phyloP scores from a whole-genome alignment of 2,113 vertebrate species.

The Cisticola juncidis region DNA sequence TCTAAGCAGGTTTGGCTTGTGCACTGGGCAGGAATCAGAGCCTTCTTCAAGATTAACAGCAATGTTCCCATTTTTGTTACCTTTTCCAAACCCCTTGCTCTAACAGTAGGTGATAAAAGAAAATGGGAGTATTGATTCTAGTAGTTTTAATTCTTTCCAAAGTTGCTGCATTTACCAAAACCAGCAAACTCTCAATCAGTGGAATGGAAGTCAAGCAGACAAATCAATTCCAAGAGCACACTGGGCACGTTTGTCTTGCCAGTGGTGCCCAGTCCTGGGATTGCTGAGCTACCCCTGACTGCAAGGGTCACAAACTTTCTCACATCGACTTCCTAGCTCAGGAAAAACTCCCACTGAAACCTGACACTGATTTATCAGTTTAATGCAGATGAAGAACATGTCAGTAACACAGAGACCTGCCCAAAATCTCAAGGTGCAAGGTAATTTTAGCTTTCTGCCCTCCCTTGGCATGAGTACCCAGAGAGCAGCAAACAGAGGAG shows the following conservation, averaged over 20 bases:
- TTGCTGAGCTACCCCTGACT: neutral
- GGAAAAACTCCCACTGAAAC: neutral
- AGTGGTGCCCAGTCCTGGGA: neutral
- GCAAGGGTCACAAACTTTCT: neutral
- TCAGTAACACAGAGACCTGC: neutral
- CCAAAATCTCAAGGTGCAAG: neutral
- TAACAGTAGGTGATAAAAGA: neutral
- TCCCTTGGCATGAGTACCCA: neutral
- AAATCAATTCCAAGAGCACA: neutral
- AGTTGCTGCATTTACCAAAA: neutral
- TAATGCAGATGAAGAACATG: neutral
- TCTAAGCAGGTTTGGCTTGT: neutral
- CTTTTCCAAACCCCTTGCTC: neutral
- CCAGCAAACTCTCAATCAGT: neutral
- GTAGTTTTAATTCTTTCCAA: neutral
- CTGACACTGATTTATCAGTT: neutral
- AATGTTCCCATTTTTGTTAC: neutral
- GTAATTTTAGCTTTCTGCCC: neutral
- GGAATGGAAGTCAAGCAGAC: neutral
- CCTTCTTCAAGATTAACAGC: neutral
- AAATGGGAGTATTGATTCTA: neutral
- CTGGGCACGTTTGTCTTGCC: neutral
- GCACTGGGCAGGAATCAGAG: neutral
- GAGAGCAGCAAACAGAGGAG: neutral
- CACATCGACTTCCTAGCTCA: neutral